phyloP scores from a whole-genome alignment of 2,888 invertebrate species.

The Meganola albula region DNA sequence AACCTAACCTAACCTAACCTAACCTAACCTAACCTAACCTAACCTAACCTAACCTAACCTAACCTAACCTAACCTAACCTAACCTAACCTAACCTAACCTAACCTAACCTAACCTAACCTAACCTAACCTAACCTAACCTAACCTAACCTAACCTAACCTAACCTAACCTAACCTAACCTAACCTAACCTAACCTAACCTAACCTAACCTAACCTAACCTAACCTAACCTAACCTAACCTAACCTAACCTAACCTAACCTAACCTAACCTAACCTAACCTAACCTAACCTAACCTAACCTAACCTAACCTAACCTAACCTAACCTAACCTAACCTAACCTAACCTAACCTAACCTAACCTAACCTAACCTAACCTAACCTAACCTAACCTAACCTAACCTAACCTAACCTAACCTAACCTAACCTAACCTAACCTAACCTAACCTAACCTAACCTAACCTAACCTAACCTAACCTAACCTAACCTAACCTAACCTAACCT shows the following conservation, averaged over 20 bases:
- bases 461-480: conserved; percentile 9
- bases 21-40: conserved; percentile 11
- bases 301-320: conserved; percentile 3
- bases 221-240: conserved; percentile 7
- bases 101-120: conserved; percentile 10
- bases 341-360: conserved; percentile 14
- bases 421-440: conserved; percentile 9
- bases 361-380: conserved; percentile 9
- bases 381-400: conserved; percentile 9
- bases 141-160: conserved; percentile 9
- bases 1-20: conserved; percentile 4
- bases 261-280: conserved; percentile 7
- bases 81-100: conserved; percentile 12
- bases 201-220: conserved; percentile 7
- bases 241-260: conserved; percentile 7
- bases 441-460: conserved; percentile 9
- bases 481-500: conserved; percentile 9
- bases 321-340: conserved; percentile 3
- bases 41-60: conserved; percentile 8
- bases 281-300: conserved; percentile 6
- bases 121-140: conserved; percentile 7
- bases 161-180: conserved; percentile 8
- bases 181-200: conserved; percentile 7
- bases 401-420: conserved; percentile 9
- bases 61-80: conserved; percentile 7